Evolutionary conservation across 2,113 vertebrate species (phyloP).

Genomic region (Cercocebus atys): DNA sequence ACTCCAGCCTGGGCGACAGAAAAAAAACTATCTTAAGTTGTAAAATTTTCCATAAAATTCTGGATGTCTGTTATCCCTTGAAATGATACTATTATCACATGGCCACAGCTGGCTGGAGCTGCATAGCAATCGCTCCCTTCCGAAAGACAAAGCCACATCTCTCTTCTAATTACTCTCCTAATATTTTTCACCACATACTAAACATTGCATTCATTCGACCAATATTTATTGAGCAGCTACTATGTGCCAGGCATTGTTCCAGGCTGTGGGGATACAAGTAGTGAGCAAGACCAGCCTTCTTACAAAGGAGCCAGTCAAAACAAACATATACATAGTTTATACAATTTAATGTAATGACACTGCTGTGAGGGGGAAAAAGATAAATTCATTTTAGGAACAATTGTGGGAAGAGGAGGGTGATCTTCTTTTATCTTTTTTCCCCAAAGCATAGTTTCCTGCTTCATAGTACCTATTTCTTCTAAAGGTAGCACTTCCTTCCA

Average conservation of each 20-base stretch:
- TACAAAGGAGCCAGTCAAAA: background rate
- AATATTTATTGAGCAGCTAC: background rate
- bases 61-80: background rate
- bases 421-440: background rate
- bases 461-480: background rate
- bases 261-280: background rate
- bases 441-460: background rate
- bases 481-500: background rate
- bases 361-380: background rate
- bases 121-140: background rate
- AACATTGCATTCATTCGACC: background rate
- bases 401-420: background rate
- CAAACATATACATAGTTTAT: background rate
- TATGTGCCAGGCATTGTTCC: background rate
- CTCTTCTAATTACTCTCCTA: background rate
- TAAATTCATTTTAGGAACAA: background rate
- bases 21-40: background rate
- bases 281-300: background rate
- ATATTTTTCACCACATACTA: background rate
- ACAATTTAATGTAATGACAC: too few relatives aligned
- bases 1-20: too few relatives aligned
- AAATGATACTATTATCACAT: background rate
- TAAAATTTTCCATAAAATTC: background rate
- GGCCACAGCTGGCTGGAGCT: background rate
- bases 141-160: background rate